Percentiles rank a stretch among this genome's conserved stretches.
Conservation (phyloP, 1,140 invertebrate genomes). For the Oryctes rhinoceros region DNA sequence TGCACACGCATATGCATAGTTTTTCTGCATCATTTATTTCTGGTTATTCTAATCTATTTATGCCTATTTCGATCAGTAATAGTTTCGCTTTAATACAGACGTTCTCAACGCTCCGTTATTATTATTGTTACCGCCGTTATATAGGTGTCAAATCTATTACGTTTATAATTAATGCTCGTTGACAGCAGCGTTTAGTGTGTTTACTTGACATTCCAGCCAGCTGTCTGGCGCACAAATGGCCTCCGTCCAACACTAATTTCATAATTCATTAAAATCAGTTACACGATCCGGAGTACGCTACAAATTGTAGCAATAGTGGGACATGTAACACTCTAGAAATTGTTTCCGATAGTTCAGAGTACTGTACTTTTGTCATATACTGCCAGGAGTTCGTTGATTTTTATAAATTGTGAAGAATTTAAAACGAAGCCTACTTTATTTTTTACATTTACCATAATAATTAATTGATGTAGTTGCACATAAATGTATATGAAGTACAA, state of each 20-base stretch:
- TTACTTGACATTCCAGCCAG: slow-evolving; percentile 24
- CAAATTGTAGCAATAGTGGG: neutral
- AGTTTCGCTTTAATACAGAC: neutral
- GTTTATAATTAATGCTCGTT: slow-evolving; percentile 20
- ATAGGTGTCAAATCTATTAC: slow-evolving; percentile 11
- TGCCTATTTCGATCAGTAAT: neutral
- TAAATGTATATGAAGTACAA: too few relatives aligned
- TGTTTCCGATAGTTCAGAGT: neutral
- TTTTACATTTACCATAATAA: too few relatives aligned
- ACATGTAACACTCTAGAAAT: neutral
- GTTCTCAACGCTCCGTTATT: neutral
- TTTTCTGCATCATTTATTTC: slow-evolving; percentile 31
- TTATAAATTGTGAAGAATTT: too few relatives aligned
- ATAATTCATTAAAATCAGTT: slow-evolving; percentile 24
- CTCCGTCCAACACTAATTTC: slow-evolving; percentile 11
- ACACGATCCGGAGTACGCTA: neutral
- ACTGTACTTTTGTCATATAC: too few relatives aligned
- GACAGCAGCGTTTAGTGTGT: slow-evolving; percentile 9
- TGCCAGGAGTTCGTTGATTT: too few relatives aligned
- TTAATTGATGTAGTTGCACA: too few relatives aligned
- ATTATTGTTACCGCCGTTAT: slow-evolving; percentile 4
- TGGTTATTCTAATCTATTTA: slow-evolving; percentile 23
- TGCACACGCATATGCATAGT: slow-evolving; percentile 11
- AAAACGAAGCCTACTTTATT: too few relatives aligned
- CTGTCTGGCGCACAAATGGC: slow-evolving; percentile 31